These are phyloP conservation scores for Leptinotarsa rubiginosa DNA, from an alignment of 2,888 invertebrate genomes.

Conservation along the genomic window DNA sequence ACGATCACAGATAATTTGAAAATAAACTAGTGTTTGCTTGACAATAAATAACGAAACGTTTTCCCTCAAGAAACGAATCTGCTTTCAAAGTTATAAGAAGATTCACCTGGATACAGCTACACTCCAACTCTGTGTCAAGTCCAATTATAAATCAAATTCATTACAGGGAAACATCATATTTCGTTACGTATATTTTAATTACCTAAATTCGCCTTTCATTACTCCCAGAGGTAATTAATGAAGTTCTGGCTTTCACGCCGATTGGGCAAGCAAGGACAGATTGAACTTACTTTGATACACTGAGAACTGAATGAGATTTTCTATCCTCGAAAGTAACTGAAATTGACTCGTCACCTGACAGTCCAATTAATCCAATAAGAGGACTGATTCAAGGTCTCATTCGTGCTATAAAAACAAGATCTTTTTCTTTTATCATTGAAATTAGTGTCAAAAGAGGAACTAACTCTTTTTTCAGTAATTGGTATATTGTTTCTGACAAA, in stretches of 20 bases:
- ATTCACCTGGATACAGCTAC: background rate
- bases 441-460: no score
- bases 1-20: no score
- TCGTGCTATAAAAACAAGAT: background rate
- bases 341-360: background rate
- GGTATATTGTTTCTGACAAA: no score
- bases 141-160: constrained; percentile 31
- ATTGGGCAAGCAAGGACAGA: constrained; percentile 18
- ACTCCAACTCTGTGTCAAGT: background rate
- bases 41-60: no score
- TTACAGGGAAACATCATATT: constrained; percentile 31
- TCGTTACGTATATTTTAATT: constrained; percentile 37
- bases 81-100: background rate
- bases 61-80: background rate
- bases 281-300: constrained; percentile 27
- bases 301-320: background rate
- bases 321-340: background rate
- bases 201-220: constrained; percentile 37
- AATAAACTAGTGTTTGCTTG: no score
- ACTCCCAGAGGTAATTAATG: constrained; percentile 30
- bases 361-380: background rate
- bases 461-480: no score
- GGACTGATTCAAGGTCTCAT: background rate
- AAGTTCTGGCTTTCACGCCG: constrained; percentile 19
- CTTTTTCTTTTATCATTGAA: background rate